Base-by-base conservation (phyloP, 2,888 invertebrate species). In the Cosmia pyralina region DNA sequence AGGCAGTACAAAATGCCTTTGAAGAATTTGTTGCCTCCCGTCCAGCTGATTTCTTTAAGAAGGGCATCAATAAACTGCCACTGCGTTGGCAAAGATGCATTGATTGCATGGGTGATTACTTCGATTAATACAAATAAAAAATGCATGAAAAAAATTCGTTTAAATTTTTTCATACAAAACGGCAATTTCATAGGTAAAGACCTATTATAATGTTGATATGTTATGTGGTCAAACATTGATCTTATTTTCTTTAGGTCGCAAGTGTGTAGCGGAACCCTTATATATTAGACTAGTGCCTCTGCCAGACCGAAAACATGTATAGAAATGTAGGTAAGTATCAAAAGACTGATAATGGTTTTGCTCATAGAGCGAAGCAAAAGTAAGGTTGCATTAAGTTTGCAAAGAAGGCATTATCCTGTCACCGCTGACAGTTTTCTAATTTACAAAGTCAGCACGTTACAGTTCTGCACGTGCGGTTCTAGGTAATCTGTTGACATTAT, bases 391-490 rank as follows among this genome's bases (percentile, higher is more conserved):
- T 38, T 17, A 69, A 66, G 55, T 76, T 76, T 67, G 60, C 38
- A 58, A 53, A 64, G 17, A 34, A 59, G 58, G 71, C 55, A 64
- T 68, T 57, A 75, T 17, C 58, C 38, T 53, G 62, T 63, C 66
- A 66, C 41, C 17, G 66, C 53, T 69, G 53, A 81, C 66, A 77
- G 34, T 81, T 69, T 78, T 69, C 22, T 65, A 78, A 78, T 80
- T 65, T 69, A 62, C 60, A 63, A 78, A 65, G 52, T 58, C 59
- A 65, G 57, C 64, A 68, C 46, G 4, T 44, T 55, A 28, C 50
- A 76, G 17, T 38, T 59, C 52, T 64, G 50, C 64, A 82, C 52
- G 52, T 77, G 71, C 55, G 19, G 19, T 50, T 38, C 28, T 28
- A 34, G n/a, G n/a, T 13, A 59, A 67, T 59, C n/a, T 22, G 13